phyloP scores from a whole-genome alignment of 2,113 vertebrate genomes.

The Chlorodrepanis virens region DNA sequence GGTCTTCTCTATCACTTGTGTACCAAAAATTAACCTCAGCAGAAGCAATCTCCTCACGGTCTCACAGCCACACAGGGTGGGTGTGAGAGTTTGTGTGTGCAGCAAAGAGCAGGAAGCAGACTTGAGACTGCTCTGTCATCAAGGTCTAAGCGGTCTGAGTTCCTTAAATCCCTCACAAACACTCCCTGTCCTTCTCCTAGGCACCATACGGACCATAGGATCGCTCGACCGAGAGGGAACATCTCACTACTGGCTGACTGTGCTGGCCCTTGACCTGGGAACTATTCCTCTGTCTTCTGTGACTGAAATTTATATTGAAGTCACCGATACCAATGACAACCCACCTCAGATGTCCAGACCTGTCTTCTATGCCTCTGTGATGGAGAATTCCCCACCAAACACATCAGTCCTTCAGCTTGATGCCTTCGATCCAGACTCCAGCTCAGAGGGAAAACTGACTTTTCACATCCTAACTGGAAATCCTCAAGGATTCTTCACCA shows the following conservation, averaged over 20 bases:
- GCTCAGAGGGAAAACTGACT: slow-evolving; percentile 84
- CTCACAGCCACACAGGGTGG: not conserved
- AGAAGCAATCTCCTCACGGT: not conserved
- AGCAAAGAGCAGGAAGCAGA: not conserved
- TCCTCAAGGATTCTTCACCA: slow-evolving; percentile 77
- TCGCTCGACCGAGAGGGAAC: slow-evolving; percentile 82
- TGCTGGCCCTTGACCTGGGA: slow-evolving; percentile 86
- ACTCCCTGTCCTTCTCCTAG: slow-evolving; percentile 66
- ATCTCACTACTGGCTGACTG: slow-evolving; percentile 89
- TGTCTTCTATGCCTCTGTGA: slow-evolving; percentile 85
- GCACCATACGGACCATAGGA: slow-evolving; percentile 81
- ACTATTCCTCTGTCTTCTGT: slow-evolving; percentile 82
- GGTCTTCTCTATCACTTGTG: not conserved
- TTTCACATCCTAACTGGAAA: slow-evolving; percentile 86
- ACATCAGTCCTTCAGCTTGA: slow-evolving; percentile 80
- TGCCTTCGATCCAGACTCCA: slow-evolving; percentile 83
- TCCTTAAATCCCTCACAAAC: not conserved
- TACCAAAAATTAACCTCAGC: not conserved
- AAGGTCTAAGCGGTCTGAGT: not conserved
- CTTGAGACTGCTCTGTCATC: not conserved
- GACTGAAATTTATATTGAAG: slow-evolving; percentile 91
- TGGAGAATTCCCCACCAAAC: slow-evolving; percentile 81
- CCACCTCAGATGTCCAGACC: slow-evolving; percentile 86
- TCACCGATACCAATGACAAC: slow-evolving; percentile 92
- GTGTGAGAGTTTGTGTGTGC: not conserved